Percentiles rank a stretch among this genome's conserved stretches.
Evolutionary conservation across 1,140 invertebrate species (phyloP).

Genomic region (Cyrtorhinus lividipennis): DNA sequence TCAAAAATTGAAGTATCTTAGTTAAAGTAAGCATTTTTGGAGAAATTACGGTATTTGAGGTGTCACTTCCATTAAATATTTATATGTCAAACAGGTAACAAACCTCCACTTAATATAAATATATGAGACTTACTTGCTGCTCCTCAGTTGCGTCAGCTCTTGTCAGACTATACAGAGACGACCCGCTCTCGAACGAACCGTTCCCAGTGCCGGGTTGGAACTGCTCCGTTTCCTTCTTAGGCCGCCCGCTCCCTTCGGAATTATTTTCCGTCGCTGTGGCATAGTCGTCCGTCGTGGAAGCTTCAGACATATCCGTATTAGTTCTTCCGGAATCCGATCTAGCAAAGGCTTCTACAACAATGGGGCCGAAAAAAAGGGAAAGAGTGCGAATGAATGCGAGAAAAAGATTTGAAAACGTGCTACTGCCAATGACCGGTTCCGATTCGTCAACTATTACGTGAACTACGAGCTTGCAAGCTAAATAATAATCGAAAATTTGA

Average conservation of each 20-base stretch:
- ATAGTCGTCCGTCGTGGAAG: slow-evolving; percentile 75
- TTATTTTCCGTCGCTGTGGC: slow-evolving; percentile 56
- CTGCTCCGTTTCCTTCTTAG: slow-evolving; percentile 22
- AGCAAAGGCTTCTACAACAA: slow-evolving; percentile 31
- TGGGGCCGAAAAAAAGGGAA: background rate
- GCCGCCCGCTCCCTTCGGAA: slow-evolving; percentile 38
- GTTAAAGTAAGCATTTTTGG: too few species aligned
- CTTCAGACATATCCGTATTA: slow-evolving; percentile 64
- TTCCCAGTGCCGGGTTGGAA: slow-evolving; percentile 29
- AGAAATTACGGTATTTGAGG: too few species aligned
- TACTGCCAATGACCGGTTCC: too few species aligned
- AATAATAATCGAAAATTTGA: too few species aligned
- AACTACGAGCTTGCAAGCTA: too few species aligned
- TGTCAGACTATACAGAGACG: slow-evolving; percentile 57
- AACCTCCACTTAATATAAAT: too few species aligned
- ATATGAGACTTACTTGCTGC: slow-evolving; percentile 25
- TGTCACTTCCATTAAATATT: too few species aligned
- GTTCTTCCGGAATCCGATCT: slow-evolving; percentile 51
- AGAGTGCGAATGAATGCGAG: background rate
- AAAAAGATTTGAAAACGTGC: too few species aligned
- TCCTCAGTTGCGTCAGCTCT: slow-evolving; percentile 34
- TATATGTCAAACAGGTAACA: too few species aligned
- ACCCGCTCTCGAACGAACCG: slow-evolving; percentile 66
- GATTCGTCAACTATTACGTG: too few species aligned
- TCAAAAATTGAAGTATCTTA: too few species aligned